Evolutionary conservation across 2,888 invertebrate species (phyloP).

Genomic region (Penaeus monodon): DNA sequence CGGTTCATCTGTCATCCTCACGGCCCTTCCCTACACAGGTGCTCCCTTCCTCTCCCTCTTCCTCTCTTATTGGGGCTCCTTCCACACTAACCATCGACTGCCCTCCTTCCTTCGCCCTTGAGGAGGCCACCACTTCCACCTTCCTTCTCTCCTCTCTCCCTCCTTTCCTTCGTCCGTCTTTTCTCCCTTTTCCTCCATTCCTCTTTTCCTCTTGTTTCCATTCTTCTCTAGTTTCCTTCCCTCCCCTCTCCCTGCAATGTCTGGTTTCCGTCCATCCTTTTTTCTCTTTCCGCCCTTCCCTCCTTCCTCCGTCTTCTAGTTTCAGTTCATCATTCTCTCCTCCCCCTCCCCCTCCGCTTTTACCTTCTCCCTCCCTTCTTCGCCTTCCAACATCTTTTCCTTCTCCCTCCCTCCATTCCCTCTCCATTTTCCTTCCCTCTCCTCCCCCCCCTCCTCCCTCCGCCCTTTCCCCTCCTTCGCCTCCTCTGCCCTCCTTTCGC

Average conservation of each 20-base stretch:
- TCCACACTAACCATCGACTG: neutral
- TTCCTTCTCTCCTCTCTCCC: neutral
- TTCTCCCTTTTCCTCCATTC: neutral
- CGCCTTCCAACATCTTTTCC: neutral
- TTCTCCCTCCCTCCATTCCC: neutral
- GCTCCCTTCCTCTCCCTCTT: neutral
- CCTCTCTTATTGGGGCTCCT: neutral
- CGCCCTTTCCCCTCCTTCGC: neutral
- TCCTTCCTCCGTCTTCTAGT: neutral
- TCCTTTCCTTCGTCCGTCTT: neutral
- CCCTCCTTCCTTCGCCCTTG: too few relatives aligned
- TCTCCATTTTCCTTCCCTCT: neutral
- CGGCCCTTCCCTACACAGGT: neutral
- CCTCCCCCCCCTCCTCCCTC: too few relatives aligned
- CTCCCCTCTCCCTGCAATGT: too few relatives aligned
- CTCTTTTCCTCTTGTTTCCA: neutral
- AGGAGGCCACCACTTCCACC: neutral
- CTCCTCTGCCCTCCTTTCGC: neutral
- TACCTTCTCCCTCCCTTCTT: neutral
- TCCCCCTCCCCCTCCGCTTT: too few relatives aligned
- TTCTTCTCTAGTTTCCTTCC: neutral
- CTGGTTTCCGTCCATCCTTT: neutral
- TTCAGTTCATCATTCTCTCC: too few relatives aligned
- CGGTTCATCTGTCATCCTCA: too few relatives aligned
- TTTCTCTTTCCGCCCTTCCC: neutral